phyloP scores from a whole-genome alignment of 2,888 invertebrate genomes.

The Andrena camellia region DNA sequence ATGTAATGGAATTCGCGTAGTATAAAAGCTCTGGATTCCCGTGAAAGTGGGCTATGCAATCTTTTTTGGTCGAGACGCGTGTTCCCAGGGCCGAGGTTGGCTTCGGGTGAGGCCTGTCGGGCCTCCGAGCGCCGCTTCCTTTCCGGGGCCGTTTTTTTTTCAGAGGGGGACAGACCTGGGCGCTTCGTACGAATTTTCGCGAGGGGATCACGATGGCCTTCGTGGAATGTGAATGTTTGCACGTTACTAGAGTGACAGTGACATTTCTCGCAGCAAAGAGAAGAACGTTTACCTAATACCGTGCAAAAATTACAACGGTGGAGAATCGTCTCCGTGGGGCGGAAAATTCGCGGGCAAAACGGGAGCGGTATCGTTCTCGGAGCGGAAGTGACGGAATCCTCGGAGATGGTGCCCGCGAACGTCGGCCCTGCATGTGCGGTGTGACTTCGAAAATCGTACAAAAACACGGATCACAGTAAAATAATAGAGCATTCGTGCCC shows the following conservation, averaged over 20 bases:
- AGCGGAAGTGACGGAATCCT: not conserved
- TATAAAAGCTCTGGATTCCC: constrained; percentile 65
- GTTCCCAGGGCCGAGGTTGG: constrained; percentile 66
- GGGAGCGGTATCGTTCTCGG: not conserved
- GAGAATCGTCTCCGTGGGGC: not conserved
- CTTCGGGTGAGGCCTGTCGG: not conserved
- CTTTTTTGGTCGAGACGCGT: constrained; percentile 67
- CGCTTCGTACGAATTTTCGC: not conserved
- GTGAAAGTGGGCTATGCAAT: constrained; percentile 56
- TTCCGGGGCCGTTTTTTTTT: not conserved
- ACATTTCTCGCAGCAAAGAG: not conserved
- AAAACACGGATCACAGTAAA: constrained; percentile 79
- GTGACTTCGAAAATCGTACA: constrained; percentile 80
- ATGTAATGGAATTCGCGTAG: constrained; percentile 61
- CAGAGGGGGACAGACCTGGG: not conserved
- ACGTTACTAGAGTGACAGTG: not conserved
- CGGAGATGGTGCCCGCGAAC: constrained; percentile 46
- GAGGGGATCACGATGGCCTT: not conserved
- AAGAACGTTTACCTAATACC: not conserved
- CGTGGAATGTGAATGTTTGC: not conserved
- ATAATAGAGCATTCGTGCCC: constrained; percentile 80
- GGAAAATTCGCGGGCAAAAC: not conserved
- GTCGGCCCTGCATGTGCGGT: constrained; percentile 73
- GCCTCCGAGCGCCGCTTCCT: not conserved
- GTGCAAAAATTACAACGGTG: not conserved